Evolutionary conservation across 35 echinoderm and acorn worm species (phyloP), one percentile per base, ranked within the genome.

Genomic region (Lytechinus pictus): DNA sequence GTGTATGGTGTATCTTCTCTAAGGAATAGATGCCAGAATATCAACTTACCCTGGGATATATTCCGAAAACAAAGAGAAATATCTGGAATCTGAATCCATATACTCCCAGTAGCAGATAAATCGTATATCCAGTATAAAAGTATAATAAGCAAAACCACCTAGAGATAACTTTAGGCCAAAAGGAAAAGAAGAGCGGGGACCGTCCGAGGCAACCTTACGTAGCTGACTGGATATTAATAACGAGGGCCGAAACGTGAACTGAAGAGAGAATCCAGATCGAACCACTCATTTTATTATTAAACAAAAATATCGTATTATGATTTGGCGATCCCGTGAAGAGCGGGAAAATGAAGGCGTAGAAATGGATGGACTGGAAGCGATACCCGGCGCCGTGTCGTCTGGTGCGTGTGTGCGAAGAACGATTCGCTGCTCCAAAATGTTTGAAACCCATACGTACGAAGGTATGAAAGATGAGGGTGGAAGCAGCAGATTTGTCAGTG

Each of bases 261-360:
- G 19, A 79, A 79, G 66, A 24, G 8, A n/a, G 66, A 79, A 79
- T 79, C 66, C 19, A 79, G 66, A n/a, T 79, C 66, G 66, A 79
- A 79, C 19, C 6, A 24, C 16, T 16, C 19, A 16, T 79, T 24
- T 24, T 24, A 24, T 79, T 79, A 79, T 79, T 79, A 79, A 79
- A 79, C 16, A 79, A 79, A 79, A 79, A 79, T 79, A 79, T n/a
- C 66, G 66, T 79, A 79, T 79, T 79, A 79, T 79, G 66, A 79
- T 79, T 79, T 79, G 66, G 66, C 16, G 16, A 79, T 14, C 66
- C 5, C 66, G 66, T 24, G 66, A 79, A 79, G 66, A n/a, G 66
- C 66, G 66, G 66, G 66, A 79, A 79, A 79, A 79, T 79, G 19
- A 79, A 79, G 66, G 66, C 66, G 14, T 79, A 19, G 66, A 24